These are phyloP conservation scores for Lethenteron reissneri DNA, from an alignment of 2,113 vertebrate genomes.

Conservation along the genomic window DNA sequence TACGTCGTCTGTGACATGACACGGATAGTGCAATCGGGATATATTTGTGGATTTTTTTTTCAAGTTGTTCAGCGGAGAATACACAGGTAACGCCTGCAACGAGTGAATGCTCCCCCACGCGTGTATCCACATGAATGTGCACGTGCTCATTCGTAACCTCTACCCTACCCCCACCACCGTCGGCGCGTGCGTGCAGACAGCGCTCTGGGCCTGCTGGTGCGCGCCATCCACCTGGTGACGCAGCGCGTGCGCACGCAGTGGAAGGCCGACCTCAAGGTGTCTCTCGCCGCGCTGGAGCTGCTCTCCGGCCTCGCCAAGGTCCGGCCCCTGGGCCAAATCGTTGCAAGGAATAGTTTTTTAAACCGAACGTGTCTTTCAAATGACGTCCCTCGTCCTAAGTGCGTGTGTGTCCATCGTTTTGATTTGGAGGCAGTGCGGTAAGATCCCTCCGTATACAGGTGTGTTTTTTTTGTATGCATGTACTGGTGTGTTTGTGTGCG, in stretches of 20 bases:
- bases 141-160: no score
- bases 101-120: no score
- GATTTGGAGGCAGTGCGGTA: no score
- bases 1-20: no score
- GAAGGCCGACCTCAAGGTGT: constrained; percentile 86
- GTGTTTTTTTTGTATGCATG: neutral
- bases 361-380: no score
- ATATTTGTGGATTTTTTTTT: no score
- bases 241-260: constrained; percentile 79
- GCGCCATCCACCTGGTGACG: constrained; percentile 81
- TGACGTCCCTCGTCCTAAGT: neutral
- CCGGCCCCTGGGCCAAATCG: constrained; percentile 11
- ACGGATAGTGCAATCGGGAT: no score
- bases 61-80: no score
- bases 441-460: no score
- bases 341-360: no score
- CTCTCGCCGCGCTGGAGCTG: constrained; percentile 69
- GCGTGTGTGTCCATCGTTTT: neutral
- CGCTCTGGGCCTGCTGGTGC: constrained; percentile 69
- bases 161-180: constrained; percentile 36
- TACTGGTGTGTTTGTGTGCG: neutral
- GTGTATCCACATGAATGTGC: no score
- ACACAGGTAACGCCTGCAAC: no score
- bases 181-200: constrained; percentile 57
- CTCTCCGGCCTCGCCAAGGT: constrained; percentile 85